Base-by-base conservation (phyloP, 2,113 vertebrate genomes). In the Morone saxatilis region DNA sequence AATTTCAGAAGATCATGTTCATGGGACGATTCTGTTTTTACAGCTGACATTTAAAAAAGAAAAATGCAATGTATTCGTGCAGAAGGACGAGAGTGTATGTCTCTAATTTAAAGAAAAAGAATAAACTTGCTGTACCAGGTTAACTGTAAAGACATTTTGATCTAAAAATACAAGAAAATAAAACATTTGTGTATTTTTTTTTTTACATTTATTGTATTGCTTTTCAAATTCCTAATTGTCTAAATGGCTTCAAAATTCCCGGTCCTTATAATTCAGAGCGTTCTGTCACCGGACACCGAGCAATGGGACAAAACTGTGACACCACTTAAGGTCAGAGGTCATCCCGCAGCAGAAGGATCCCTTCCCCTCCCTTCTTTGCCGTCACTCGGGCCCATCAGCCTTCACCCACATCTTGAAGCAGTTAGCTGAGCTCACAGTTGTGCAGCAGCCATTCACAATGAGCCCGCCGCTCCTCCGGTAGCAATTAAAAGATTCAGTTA, bases 361-460 rank as follows among this genome's bases (percentile, higher is more conserved):
- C 0, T 4, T 75, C 41, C 22, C 22, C 61, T 22, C 57, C 17
- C 22, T 20, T 6, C 7, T 19, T 0, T n/a, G 31, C 38, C 54
- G 17, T 5, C 68, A n/a, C 60, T 66, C 67, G 10, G 6, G 31
- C 31, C 41, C 1, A 0, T 5, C 59, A 14, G 65, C 36, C 40
- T 25, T 6, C 22, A 5, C 13, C 38, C 63, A 67, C 87, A 81
- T 86, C 76, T 84, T 70, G 84, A 89, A 86, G 73, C 77, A 1
- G 51, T 89, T 89, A 77, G 76, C 68, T 62, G 75, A 78, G 69
- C 74, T 81, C 76, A 76, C 59, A 19, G 65, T 78, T 69, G 84
- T 78, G 51, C 70, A 2, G 25, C 76, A 47, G 80, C 70, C 79
- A 56, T 25, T 63, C 74, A 61, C 78, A 77, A 25, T 1, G 14